These are phyloP conservation scores for Drosophila sechellia DNA, from an alignment of 1,140 invertebrate species.

Conservation along the genomic window DNA sequence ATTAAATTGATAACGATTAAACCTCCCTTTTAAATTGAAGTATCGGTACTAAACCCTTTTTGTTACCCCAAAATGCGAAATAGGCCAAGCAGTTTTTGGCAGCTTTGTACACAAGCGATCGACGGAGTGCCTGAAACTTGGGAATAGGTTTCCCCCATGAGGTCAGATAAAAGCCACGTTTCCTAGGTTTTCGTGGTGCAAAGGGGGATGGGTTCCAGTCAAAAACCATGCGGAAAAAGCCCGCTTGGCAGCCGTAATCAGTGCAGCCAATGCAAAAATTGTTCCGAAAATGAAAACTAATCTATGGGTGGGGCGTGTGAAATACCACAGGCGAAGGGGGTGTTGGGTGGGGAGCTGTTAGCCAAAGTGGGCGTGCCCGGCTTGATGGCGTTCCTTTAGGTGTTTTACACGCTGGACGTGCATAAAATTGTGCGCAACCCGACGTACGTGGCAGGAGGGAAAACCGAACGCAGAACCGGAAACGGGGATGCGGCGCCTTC, in stretches of 20 bases:
- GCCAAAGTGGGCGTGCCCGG: constrained; percentile 30
- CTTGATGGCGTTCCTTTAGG: constrained; percentile 67
- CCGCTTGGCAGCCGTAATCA: constrained; percentile 62
- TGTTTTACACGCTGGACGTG: constrained; percentile 82
- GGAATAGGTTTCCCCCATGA: constrained; percentile 1
- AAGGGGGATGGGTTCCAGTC: constrained; percentile 7
- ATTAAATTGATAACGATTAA: too few species aligned
- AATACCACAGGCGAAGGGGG: constrained; percentile 23
- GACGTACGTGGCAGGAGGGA: constrained; percentile 54
- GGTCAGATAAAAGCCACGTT: constrained; percentile 29
- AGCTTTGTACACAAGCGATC: constrained; percentile 20
- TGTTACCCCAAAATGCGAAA: background rate
- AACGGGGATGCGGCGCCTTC: constrained; percentile 15
- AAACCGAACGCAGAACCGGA: constrained; percentile 16
- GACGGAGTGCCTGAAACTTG: background rate
- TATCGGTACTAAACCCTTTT: too few species aligned
- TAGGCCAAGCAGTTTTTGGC: constrained; percentile 1
- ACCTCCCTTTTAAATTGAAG: background rate
- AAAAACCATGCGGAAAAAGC: constrained; percentile 27
- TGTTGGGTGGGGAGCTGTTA: too few species aligned
- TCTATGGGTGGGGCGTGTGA: constrained; percentile 58
- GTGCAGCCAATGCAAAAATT: constrained; percentile 75
- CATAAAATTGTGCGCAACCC: constrained; percentile 74
- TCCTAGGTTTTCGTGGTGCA: background rate
- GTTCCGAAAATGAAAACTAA: constrained; percentile 79